A percentile compares a stretch with the other conserved stretches of the same genome.
These are phyloP conservation scores for Platycercus adscitus DNA, from an alignment of 2,113 vertebrate genomes.

Conservation along the genomic window DNA sequence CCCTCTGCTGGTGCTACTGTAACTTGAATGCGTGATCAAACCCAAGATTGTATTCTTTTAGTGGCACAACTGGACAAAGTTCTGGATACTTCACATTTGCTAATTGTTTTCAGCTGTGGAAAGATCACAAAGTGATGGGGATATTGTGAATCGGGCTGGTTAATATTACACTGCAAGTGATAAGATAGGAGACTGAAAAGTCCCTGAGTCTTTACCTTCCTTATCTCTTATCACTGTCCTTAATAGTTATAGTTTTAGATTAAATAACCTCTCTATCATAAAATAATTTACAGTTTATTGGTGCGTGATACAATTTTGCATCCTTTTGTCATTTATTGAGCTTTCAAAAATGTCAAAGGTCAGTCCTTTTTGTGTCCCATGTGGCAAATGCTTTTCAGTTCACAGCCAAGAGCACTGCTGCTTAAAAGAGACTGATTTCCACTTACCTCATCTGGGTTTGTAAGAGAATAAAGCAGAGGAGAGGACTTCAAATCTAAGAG, in stretches of 20 bases:
- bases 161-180: conserved; percentile 69
- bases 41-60: not conserved
- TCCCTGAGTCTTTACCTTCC: conserved; percentile 69
- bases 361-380: not conserved
- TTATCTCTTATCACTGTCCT: conserved; percentile 70
- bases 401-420: not conserved
- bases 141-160: conserved; percentile 55
- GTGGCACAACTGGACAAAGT: conserved; percentile 63
- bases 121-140: conserved; percentile 49
- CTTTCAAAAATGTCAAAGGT: conserved; percentile 35
- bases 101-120: conserved; percentile 54
- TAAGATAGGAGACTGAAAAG: conserved; percentile 69
- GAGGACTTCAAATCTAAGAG: not conserved
- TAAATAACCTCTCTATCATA: conserved; percentile 65
- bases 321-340: conserved; percentile 26
- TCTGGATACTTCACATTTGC: conserved; percentile 48
- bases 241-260: conserved; percentile 70
- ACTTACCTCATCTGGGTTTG: not conserved
- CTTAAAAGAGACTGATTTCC: not conserved
- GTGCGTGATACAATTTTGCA: not conserved
- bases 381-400: not conserved
- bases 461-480: not conserved
- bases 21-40: not conserved
- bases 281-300: conserved; percentile 58
- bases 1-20: not conserved